Evolutionary conservation across 2,888 invertebrate genomes (phyloP).

Genomic region (Cephonodes hylas): DNA sequence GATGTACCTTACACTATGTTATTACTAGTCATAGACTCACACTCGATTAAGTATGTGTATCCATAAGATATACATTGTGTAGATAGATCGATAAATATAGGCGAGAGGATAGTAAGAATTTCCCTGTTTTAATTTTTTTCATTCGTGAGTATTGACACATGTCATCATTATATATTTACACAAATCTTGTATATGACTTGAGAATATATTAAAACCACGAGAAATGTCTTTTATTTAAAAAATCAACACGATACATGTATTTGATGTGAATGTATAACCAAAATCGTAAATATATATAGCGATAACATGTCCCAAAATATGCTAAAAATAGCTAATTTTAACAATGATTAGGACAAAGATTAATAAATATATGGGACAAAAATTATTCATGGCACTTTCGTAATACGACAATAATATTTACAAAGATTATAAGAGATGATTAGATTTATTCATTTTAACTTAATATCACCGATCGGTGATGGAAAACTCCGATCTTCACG

Average conservation of each 20-base stretch:
- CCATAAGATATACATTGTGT: constrained; percentile 32
- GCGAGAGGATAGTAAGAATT: constrained; percentile 47
- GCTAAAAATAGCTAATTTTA: constrained; percentile 23
- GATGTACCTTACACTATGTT: constrained; percentile 6
- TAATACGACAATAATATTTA: constrained; percentile 25
- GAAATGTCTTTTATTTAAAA: not conserved
- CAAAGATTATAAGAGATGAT: not conserved
- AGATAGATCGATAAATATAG: constrained; percentile 55
- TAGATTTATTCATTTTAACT: not conserved
- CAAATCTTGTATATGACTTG: not conserved
- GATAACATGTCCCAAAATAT: not conserved
- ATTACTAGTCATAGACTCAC: constrained; percentile 7
- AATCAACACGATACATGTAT: not conserved
- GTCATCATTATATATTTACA: not conserved
- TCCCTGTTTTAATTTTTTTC: constrained; percentile 57
- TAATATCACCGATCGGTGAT: constrained; percentile 6
- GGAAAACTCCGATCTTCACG: constrained; percentile 17
- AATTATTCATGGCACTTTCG: constrained; percentile 43
- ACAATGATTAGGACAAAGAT: constrained; percentile 33
- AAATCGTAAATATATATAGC: not conserved
- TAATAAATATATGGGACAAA: constrained; percentile 37
- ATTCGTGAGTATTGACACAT: constrained; percentile 6
- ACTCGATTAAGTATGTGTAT: constrained; percentile 8
- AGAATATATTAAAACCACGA: not conserved
- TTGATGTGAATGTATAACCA: not conserved